phyloP scores from a whole-genome alignment of 2,888 invertebrate genomes.

The Lithophane semibrunnea region DNA sequence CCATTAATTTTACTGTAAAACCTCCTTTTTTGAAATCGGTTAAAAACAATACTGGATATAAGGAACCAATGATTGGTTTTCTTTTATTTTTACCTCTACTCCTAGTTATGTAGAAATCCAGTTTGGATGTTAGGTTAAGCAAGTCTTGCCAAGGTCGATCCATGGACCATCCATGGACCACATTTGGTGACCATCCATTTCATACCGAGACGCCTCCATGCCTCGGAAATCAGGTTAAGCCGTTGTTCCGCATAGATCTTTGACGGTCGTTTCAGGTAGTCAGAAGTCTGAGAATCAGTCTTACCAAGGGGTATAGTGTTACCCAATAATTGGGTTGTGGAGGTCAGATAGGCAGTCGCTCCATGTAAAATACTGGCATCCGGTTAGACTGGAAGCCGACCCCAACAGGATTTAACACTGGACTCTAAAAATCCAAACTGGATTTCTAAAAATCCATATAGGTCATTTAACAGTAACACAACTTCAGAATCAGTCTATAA shows the following conservation, averaged over 20 bases:
- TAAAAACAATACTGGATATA: slow-evolving; percentile 43
- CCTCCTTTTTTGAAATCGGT: neutral
- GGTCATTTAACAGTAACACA: slow-evolving; percentile 1
- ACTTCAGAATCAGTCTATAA: slow-evolving; percentile 27
- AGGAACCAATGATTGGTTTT: slow-evolving; percentile 45
- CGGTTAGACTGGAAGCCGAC: neutral
- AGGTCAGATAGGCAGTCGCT: slow-evolving; percentile 4
- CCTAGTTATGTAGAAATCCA: neutral
- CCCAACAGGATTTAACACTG: neutral
- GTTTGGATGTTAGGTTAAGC: slow-evolving; percentile 21
- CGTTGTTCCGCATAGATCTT: neutral
- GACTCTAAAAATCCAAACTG: slow-evolving; percentile 1
- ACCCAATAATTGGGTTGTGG: neutral
- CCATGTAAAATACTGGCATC: neutral
- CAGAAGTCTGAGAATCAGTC: neutral
- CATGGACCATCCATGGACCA: neutral
- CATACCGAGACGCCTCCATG: no score
- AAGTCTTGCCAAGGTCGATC: neutral
- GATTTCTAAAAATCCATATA: neutral
- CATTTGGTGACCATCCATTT: neutral
- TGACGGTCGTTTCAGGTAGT: neutral
- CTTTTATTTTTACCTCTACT: neutral
- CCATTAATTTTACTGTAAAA: slow-evolving; percentile 17
- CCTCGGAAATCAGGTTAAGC: neutral
- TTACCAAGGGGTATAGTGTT: neutral